Evolutionary conservation across 2,888 invertebrate species (phyloP), one percentile per base, ranked within the genome.

Genomic region (Tetranychus piercei): DNA sequence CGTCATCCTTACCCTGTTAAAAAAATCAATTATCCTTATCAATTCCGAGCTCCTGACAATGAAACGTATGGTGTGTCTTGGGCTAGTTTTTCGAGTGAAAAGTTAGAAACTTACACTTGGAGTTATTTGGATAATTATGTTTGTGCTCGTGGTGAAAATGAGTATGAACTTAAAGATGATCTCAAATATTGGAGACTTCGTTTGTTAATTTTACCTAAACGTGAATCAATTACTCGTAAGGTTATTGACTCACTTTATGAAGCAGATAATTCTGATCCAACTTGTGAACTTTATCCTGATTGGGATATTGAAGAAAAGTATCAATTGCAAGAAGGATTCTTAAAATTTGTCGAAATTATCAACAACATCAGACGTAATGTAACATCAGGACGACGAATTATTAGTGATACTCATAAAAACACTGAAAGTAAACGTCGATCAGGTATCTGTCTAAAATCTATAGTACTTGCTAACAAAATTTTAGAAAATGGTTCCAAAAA

Each of bases 81-180:
- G 87, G 94, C 94, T 0, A 90, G 92, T 70, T 96, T 96, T 82
- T 90, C 90, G 1, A 93, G 94, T 0, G 94, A 96, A 83, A 92
- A 93, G 81, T 84, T 95, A 74, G 96, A 96, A 83, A 93, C 91
- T 79, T 96, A 91, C 82, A 94, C 93, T 84, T 97, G 96, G 96
- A 96, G 95, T 83, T 93, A 94, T 81, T 87, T 96, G 84, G 96
- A 97, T 84, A 92, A 94, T 82, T 96, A 95, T 82, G 93, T 96
- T 78, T 94, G 94, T 81, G 93, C 93, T 0, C 86, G 93, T 76
- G 95, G 95, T 0, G 94, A 94, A 81, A 90, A 91, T 0, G 94
- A 94, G 82, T 94, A 92, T 84, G 87, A 88, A 45, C 84, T 94
- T 44, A 89, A 88, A 77, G 92, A 94, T 74, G 70, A 76, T 15